Conservation (phyloP, 2,888 invertebrate genomes). For the Nysson spinosus region DNA sequence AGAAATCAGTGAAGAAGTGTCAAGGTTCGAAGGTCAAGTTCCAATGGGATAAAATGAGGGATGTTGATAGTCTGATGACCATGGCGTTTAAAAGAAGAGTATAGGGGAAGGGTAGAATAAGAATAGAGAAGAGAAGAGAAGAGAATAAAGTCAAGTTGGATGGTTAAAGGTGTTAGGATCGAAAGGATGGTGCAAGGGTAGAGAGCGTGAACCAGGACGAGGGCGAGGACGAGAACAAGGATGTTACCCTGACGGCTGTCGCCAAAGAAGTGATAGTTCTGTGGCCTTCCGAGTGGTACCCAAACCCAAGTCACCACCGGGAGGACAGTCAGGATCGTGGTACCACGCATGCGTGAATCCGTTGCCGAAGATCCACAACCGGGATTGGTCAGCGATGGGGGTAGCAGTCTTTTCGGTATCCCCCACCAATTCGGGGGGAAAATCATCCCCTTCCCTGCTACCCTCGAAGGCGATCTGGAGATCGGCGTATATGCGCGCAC, state of each 20-base stretch:
- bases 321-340: slow-evolving; percentile 5
- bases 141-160: slow-evolving; percentile 6
- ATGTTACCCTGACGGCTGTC: slow-evolving; percentile 75
- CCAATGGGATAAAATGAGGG: neutral
- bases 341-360: slow-evolving; percentile 26
- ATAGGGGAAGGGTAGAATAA: neutral
- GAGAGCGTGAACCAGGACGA: too few species aligned
- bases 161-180: slow-evolving; percentile 15
- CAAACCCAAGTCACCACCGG: slow-evolving; percentile 53
- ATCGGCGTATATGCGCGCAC: too few species aligned
- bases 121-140: neutral
- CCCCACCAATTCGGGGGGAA: slow-evolving; percentile 16
- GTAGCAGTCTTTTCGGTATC: slow-evolving; percentile 26
- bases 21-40: neutral
- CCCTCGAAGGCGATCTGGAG: too few species aligned
- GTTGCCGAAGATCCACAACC: neutral
- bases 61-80: too few species aligned
- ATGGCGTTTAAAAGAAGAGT: too few species aligned
- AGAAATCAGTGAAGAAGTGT: neutral
- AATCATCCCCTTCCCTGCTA: too few species aligned
- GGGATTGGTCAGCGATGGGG: slow-evolving; percentile 29
- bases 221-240: slow-evolving; percentile 66
- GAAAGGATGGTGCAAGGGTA: slow-evolving; percentile 36
- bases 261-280: slow-evolving; percentile 76
- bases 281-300: slow-evolving; percentile 72